Evolutionary conservation across 2,888 invertebrate species (phyloP).

Genomic region (Margaritifera margaritifera): DNA sequence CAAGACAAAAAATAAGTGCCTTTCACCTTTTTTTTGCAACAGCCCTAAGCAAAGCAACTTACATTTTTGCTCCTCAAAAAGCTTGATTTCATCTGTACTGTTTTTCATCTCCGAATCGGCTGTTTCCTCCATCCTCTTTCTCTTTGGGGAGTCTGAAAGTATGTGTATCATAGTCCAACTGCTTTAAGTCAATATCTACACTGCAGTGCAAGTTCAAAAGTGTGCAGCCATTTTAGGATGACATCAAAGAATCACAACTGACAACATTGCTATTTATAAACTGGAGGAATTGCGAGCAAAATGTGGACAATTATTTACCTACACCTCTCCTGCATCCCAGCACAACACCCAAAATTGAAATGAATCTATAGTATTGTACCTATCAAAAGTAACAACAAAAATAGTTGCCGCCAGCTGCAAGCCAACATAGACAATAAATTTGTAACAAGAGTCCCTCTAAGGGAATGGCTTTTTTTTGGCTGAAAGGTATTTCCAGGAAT

Average conservation of each 20-base stretch:
- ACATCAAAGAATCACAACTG: background rate
- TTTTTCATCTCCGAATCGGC: background rate
- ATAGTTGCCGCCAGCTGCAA: too few relatives aligned
- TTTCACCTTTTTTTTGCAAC: too few relatives aligned
- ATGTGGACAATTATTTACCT: background rate
- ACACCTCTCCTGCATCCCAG: background rate
- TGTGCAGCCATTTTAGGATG: too few relatives aligned
- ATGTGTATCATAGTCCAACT: background rate
- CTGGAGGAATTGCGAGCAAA: background rate
- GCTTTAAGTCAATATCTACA: background rate
- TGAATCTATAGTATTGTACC: too few relatives aligned
- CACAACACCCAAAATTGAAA: too few relatives aligned
- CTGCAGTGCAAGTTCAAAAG: background rate
- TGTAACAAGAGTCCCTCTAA: too few relatives aligned
- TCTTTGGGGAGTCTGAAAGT: constrained; percentile 14
- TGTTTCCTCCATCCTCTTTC: constrained; percentile 5
- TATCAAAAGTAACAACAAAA: too few relatives aligned
- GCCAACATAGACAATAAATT: too few relatives aligned
- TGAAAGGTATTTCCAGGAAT: too few relatives aligned
- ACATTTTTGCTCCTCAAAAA: constrained; percentile 9
- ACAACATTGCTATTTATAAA: background rate
- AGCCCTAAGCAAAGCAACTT: background rate
- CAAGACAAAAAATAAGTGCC: too few relatives aligned
- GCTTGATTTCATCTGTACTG: background rate
- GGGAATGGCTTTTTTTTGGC: too few relatives aligned